Conservation (phyloP, 37 sponge, comb jelly and placozoan genomes). For the Lycopodina hypogea region DNA sequence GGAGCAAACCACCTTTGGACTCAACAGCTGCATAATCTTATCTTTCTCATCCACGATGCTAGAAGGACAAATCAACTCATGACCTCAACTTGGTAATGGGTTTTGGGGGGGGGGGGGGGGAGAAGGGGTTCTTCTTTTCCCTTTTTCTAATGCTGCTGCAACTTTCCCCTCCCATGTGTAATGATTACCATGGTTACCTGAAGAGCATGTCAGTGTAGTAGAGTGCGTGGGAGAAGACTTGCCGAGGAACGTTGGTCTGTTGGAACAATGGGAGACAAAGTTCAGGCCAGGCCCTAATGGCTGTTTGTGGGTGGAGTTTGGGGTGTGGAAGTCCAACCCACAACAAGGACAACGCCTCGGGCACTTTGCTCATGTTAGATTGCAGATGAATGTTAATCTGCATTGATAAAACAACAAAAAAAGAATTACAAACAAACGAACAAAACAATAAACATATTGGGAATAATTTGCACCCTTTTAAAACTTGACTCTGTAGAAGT, state of each 20-base stretch:
- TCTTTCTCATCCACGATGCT: not conserved
- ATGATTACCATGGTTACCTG: too few relatives aligned
- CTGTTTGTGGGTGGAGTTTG: not conserved
- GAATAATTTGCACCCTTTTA: too few relatives aligned
- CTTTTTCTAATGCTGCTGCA: too few relatives aligned
- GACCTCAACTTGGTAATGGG: too few relatives aligned
- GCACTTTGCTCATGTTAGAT: conserved; percentile 24
- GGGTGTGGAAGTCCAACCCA: conserved; percentile 43
- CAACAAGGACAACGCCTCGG: conserved; percentile 25
- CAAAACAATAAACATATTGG: not conserved
- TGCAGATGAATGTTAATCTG: conserved; percentile 17
- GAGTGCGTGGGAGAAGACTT: conserved; percentile 9
- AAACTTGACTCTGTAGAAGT: too few relatives aligned
- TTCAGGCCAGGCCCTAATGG: conserved; percentile 12
- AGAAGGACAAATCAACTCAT: too few relatives aligned
- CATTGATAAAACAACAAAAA: too few relatives aligned
- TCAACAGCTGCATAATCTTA: not conserved
- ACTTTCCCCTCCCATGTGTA: too few relatives aligned
- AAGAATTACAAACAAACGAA: too few relatives aligned
- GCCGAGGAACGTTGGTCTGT: conserved; percentile 10
- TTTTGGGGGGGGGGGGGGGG: too few relatives aligned
- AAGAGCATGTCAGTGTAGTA: conserved; percentile 11
- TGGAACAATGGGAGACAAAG: conserved; percentile 29
- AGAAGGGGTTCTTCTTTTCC: too few relatives aligned
- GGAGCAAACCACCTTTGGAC: not conserved